A percentile compares a stretch with the other conserved stretches of the same genome.
phyloP scores from a whole-genome alignment of 2,888 invertebrate genomes.

The Thereva nobilitata region DNA sequence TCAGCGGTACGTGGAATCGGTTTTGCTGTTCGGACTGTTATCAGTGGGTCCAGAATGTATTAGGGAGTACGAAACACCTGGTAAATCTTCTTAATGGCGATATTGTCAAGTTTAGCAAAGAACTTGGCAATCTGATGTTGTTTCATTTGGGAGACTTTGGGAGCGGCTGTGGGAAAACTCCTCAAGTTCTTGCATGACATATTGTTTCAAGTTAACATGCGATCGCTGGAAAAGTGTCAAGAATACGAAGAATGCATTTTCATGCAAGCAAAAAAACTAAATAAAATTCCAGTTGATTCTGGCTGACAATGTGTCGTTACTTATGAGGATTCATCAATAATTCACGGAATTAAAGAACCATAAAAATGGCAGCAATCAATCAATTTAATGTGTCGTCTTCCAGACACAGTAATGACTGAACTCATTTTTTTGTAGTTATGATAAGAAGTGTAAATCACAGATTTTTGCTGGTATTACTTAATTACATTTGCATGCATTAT shows the following conservation, averaged over 20 bases:
- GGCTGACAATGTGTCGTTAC: too few relatives aligned
- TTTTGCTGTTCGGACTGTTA: slow-evolving; percentile 8
- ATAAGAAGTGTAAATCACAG: too few relatives aligned
- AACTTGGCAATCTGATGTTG: background rate
- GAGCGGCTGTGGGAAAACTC: slow-evolving; percentile 21
- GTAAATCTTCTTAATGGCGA: background rate
- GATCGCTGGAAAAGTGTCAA: slow-evolving; percentile 2
- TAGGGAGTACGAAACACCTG: slow-evolving; percentile 1
- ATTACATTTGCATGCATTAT: too few relatives aligned
- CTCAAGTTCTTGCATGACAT: slow-evolving; percentile 8
- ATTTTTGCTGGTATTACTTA: too few relatives aligned
- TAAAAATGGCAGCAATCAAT: too few relatives aligned
- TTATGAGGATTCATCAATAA: too few relatives aligned
- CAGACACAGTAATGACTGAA: too few relatives aligned
- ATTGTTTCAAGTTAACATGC: slow-evolving; percentile 18
- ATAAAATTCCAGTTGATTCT: too few relatives aligned
- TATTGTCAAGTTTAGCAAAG: background rate
- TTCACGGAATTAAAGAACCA: too few relatives aligned
- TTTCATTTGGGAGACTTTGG: background rate
- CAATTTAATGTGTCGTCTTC: too few relatives aligned
- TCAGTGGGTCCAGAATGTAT: background rate
- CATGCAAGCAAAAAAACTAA: too few relatives aligned
- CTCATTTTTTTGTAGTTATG: too few relatives aligned
- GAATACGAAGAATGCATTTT: background rate
- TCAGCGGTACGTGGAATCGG: slow-evolving; percentile 10